These are phyloP conservation scores for Anguilla japonica DNA, from an alignment of 2,113 vertebrate species.

Conservation along the genomic window DNA sequence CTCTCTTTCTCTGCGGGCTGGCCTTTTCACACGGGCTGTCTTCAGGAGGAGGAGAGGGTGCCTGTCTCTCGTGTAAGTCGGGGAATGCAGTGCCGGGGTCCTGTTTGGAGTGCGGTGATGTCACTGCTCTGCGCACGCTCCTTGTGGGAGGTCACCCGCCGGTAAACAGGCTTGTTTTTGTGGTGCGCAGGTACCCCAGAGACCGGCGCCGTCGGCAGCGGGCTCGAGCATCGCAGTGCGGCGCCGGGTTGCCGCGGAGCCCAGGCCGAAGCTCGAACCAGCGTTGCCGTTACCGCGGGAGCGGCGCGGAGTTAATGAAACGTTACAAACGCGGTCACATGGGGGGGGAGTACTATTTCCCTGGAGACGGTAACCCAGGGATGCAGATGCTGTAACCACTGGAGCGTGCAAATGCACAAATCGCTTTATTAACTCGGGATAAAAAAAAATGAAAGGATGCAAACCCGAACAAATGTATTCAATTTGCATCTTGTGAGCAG, in stretches of 20 bases:
- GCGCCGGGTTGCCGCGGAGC: too few species aligned
- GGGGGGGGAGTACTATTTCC: slow-evolving; percentile 41
- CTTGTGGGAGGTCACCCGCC: too few species aligned
- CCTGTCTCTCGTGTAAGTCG: background rate
- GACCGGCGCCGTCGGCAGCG: too few species aligned
- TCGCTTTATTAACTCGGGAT: background rate
- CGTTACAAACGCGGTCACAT: slow-evolving; percentile 18
- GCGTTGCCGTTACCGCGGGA: background rate
- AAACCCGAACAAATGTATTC: background rate
- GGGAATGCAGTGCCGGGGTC: background rate
- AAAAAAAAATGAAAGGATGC: background rate
- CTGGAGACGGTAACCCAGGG: slow-evolving; percentile 44
- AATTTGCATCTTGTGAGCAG: background rate
- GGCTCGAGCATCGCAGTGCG: background rate
- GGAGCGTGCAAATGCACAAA: background rate
- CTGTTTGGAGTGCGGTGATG: background rate
- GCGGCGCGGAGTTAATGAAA: background rate
- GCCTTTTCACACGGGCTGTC: too few species aligned
- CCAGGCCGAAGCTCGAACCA: too few species aligned
- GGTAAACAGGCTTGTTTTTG: too few species aligned
- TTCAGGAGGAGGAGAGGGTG: too few species aligned
- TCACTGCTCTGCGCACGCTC: too few species aligned
- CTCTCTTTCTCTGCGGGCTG: too few species aligned
- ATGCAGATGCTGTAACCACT: slow-evolving; percentile 31
- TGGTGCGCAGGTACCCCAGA: too few species aligned